These are phyloP conservation scores for Deilephila elpenor DNA, from an alignment of 2,888 invertebrate species.

Conservation along the genomic window DNA sequence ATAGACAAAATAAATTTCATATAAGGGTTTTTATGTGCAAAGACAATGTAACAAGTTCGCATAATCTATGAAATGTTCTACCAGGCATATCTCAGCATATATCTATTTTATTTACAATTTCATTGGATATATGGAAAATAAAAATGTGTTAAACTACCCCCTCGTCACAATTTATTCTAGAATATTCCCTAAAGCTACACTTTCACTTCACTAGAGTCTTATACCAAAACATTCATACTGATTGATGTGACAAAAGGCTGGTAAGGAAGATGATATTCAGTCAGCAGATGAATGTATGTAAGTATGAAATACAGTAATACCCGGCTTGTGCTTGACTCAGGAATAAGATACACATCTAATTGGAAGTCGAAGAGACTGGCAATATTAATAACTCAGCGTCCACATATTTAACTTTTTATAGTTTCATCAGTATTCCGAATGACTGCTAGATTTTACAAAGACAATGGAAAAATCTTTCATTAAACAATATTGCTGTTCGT, in stretches of 20 bases:
- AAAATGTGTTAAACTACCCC: background rate
- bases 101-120: background rate
- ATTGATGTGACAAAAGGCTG: background rate
- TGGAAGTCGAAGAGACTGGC: no score
- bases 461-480: no score
- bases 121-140: background rate
- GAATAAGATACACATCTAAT: no score
- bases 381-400: no score
- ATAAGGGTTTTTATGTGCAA: background rate
- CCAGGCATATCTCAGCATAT: background rate
- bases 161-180: background rate
- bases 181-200: background rate
- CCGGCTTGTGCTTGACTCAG: no score
- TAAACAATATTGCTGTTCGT: no score
- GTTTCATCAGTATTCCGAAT: no score
- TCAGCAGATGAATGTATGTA: background rate
- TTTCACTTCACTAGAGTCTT: background rate
- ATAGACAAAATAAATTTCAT: background rate
- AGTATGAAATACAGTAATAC: no score
- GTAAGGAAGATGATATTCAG: background rate
- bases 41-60: background rate
- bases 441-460: no score
- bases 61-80: background rate
- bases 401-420: no score
- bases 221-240: background rate